Base-by-base conservation (phyloP, 1,140 invertebrate species). In the Patella vulgata region DNA sequence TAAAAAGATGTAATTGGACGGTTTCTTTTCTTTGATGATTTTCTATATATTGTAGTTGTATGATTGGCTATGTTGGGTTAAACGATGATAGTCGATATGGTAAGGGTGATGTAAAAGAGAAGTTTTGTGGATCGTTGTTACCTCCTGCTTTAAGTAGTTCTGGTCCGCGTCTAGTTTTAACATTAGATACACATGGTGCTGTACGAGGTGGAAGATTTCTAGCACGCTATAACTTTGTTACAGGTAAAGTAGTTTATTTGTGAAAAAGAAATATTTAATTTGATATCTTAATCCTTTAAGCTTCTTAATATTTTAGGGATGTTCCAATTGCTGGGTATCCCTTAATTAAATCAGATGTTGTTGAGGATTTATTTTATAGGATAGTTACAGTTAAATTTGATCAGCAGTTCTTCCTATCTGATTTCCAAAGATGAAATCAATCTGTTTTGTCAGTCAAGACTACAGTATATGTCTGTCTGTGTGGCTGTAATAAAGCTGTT, bases 21-120 rank as follows among this genome's bases (percentile, higher is more conserved):
- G n/a, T n/a, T n/a, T n/a, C n/a, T n/a, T n/a, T n/a, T n/a, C n/a
- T n/a, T n/a, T n/a, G n/a, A n/a, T n/a, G n/a, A n/a, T n/a, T n/a
- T n/a, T n/a, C n/a, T 63, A 43, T 48, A 28, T 47, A 12, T 68
- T 68, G 12, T 70, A 88, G 91, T 40, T 97, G 95, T 82, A 90
- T 90, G 11, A 93, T 96, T 79, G 94, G 94, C 33, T 96, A 94
- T 81, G 82, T 98, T 52, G 95, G 94, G 79, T 88, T 97, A 40
- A 97, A 96, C 85, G 85, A 96, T 28, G 94, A 93, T 79, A 94
- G 94, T 3, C 94, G 96, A 84, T 93, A 92, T n/a, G 92, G 91
- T 25, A 94, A 95, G 73, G 94, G 96, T 75, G 95, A 95, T 82
- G 93, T 93, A 77, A 94, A 97, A 82, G 89, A 94, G 75, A 94